Evolutionary conservation across 2,888 invertebrate species (phyloP), one percentile per base, ranked within the genome.

Genomic region (Julus scandinavius): DNA sequence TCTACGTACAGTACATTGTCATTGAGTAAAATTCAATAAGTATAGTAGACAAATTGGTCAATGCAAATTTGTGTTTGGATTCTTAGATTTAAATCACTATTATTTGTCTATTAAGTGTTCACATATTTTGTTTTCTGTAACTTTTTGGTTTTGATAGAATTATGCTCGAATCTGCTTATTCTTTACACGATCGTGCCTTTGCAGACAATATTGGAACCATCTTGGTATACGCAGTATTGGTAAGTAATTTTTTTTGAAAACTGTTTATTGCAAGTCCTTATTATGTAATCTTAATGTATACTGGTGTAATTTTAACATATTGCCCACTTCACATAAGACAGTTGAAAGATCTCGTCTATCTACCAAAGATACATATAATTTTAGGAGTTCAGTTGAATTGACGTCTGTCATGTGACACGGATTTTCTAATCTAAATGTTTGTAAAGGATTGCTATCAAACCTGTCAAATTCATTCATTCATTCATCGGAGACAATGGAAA

Each of bases 181-280:
- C 93, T 88, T 91, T 94, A 15, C 93, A 94, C 90, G 94, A 94
- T 90, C 91, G 93, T 88, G 93, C 93, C 2, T 94, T 99, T 94
- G 99, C 99, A 92, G 99, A 99, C 92, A 98, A 99, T 92, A 94
- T 99, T 90, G 98, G 99, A 58, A 88, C 93, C 15, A 93, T 94
- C 54, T 90, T 94, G 15, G 91, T 94, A 38, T 94, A 93, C 90
- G 94, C 94, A 15, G 93, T 94, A 15, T 90, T 94, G 90, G 94
- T 94, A 91, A 92, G 93, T 91, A 49, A n/a, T 87, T 50, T 40
- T 29, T n/a, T n/a, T n/a, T n/a, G n/a, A 29, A 29, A 29, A 29
- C 29, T 29, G 29, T 29, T 29, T 29, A 29, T 29, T 29, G 29
- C 29, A 29, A 1, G 29, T 29, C 29, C 29, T 29, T 29, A 29